Evolutionary conservation across 2,113 vertebrate genomes (phyloP), one percentile per base, ranked within the genome.

Genomic region (Mesitornis unicolor): DNA sequence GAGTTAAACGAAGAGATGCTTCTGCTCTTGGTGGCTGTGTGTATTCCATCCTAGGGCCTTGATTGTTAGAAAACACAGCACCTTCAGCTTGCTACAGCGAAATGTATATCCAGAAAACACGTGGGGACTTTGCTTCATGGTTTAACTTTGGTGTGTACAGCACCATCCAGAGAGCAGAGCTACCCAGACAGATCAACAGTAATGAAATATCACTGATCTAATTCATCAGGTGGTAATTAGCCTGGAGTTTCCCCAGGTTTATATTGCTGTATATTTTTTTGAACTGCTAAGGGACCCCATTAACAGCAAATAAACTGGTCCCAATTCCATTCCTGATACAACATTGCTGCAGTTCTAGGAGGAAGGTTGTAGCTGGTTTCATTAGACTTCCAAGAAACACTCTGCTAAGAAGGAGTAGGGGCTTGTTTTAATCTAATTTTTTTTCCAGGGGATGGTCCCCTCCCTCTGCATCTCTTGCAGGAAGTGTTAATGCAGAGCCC

Each of bases 191-290:
- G 59, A 68, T 63, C 50, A 91, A 50, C 36, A 54, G 35, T 21
- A 65, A 53, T 63, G 35, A 83, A 83, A 45, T 86, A 38, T 3
- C 7, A 1, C 42, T 51, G 40, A 68, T 74, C 47, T 75, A 69
- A 95, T 89, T 93, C n/a, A 68, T 59, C 56, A 84, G 65, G 64
- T 77, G 29, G 19, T 89, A 63, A 20, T 26, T 84, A 89, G 13
- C 48, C n/a, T 93, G 64, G 40, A 71, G n/a, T 64, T 88, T 84
- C 16, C 43, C 16, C 35, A 75, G 60, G 75, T 90, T 93, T 86
- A 4, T 78, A 33, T 82, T 88, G 80, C 60, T 6, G 1, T 69
- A 5, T 2, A 33, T 45, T 43, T 81, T 40, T 75, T 84, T 60
- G 7, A 78, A 48, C 21, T 71, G 22, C 53, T 59, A 12, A 71